These are phyloP conservation scores for Diploscapter pachys DNA, from an alignment of 1,140 invertebrate genomes.

Conservation along the genomic window DNA sequence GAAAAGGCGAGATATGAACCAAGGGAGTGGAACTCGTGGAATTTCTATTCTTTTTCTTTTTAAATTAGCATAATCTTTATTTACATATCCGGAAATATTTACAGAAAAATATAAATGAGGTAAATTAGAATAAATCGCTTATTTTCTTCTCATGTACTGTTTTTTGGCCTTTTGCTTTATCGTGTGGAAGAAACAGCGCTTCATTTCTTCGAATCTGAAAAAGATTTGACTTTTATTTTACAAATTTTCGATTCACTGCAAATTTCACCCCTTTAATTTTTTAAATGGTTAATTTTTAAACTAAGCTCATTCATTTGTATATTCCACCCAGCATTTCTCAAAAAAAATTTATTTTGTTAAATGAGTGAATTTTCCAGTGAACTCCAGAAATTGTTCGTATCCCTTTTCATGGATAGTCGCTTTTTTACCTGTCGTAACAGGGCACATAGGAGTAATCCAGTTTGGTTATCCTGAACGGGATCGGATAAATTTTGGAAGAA, in stretches of 20 bases:
- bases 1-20: too few relatives aligned
- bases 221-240: too few relatives aligned
- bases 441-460: constrained; percentile 40
- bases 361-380: too few relatives aligned
- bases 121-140: background rate
- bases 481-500: background rate
- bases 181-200: constrained; percentile 40
- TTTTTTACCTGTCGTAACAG: constrained; percentile 29
- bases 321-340: too few relatives aligned
- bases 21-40: background rate
- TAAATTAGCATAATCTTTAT: background rate
- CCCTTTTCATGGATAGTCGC: too few relatives aligned
- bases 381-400: too few relatives aligned
- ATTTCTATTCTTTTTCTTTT: background rate
- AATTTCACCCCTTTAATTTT: too few relatives aligned
- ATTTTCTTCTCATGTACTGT: background rate
- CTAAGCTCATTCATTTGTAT: too few relatives aligned
- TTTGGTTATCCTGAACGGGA: constrained; percentile 32
- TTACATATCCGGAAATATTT: background rate
- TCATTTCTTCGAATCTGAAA: constrained; percentile 39
- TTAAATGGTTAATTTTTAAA: too few relatives aligned
- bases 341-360: too few relatives aligned
- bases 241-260: too few relatives aligned
- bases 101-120: background rate
- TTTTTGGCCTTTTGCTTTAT: constrained; percentile 10